Conservation (phyloP, 64 coral and sea anemone species). For the Cladopsammia gracilis region DNA sequence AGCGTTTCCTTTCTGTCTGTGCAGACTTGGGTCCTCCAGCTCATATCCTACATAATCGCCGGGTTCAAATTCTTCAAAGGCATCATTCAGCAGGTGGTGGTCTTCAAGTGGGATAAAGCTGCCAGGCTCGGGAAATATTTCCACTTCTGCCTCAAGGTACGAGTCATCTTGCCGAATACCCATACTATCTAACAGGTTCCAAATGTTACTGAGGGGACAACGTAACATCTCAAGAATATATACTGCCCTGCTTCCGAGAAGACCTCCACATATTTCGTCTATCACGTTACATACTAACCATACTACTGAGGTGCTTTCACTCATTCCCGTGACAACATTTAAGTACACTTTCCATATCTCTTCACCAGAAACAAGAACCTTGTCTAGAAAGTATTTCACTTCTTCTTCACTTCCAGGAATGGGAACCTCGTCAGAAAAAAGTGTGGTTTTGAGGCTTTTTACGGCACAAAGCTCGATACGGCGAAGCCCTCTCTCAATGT, state of each 20-base stretch:
- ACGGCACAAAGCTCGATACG: background rate
- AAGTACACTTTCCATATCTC: slow-evolving; percentile 60
- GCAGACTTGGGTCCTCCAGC: slow-evolving; percentile 82
- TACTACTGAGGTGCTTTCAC: background rate
- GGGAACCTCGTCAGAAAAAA: slow-evolving; percentile 23
- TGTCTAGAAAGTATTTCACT: slow-evolving; percentile 48
- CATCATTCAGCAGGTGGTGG: too few relatives aligned
- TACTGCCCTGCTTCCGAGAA: slow-evolving; percentile 25
- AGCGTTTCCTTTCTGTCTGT: slow-evolving; percentile 45
- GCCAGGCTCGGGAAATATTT: slow-evolving; percentile 57
- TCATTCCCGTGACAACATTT: background rate
- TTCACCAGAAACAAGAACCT: background rate
- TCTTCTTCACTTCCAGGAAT: slow-evolving; percentile 65
- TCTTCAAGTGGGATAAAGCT: slow-evolving; percentile 67
- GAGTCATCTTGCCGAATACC: slow-evolving; percentile 60
- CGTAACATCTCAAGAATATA: slow-evolving; percentile 51
- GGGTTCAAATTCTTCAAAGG: too few relatives aligned
- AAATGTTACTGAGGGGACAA: slow-evolving; percentile 17
- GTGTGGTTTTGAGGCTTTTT: slow-evolving; percentile 44
- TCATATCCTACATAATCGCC: slow-evolving; percentile 86
- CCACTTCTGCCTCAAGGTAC: background rate
- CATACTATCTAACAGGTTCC: slow-evolving; percentile 20
- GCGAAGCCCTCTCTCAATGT: background rate
- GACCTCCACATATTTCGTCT: slow-evolving; percentile 13
- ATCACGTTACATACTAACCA: slow-evolving; percentile 66